A percentile compares a stretch with the other conserved stretches of the same genome.
Evolutionary conservation across 1,140 invertebrate species (phyloP).

Genomic region (Zaprionus camerounensis): DNA sequence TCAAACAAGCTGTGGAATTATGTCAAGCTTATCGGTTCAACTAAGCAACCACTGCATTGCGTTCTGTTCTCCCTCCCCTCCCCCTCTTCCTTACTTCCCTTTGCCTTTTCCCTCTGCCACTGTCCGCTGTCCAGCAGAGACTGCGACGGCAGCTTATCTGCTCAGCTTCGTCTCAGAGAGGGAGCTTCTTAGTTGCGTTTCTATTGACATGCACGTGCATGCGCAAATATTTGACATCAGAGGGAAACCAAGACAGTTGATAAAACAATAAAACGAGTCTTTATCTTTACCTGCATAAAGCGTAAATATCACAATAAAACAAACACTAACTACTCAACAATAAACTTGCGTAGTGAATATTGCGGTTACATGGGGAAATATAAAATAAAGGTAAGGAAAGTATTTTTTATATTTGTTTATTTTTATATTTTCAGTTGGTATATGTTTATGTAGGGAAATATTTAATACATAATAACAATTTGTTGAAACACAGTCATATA

Average conservation of each 20-base stretch:
- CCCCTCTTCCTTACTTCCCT: background rate
- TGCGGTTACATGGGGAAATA: background rate
- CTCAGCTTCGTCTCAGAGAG: background rate
- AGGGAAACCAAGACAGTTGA: background rate
- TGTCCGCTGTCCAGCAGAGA: conserved; percentile 2
- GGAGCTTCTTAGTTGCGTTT: conserved; percentile 16
- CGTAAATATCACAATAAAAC: background rate
- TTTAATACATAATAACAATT: background rate
- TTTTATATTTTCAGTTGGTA: too few relatives aligned
- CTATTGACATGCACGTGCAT: conserved; percentile 24
- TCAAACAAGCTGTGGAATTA: conserved; percentile 37
- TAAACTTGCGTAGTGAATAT: background rate
- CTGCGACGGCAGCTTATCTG: conserved; percentile 23
- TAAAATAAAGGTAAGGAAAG: background rate
- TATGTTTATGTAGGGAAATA: too few relatives aligned
- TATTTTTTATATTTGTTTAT: too few relatives aligned
- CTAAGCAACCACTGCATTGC: conserved; percentile 43
- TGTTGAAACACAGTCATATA: background rate
- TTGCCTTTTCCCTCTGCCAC: conserved; percentile 7
- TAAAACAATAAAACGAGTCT: background rate
- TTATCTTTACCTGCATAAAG: background rate
- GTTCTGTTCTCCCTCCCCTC: background rate
- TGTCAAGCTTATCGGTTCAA: conserved; percentile 56
- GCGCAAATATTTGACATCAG: conserved; percentile 9
- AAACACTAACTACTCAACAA: background rate